Evolutionary conservation across 2,113 vertebrate genomes (phyloP).

Genomic region (Misgurnus anguillicaudatus): DNA sequence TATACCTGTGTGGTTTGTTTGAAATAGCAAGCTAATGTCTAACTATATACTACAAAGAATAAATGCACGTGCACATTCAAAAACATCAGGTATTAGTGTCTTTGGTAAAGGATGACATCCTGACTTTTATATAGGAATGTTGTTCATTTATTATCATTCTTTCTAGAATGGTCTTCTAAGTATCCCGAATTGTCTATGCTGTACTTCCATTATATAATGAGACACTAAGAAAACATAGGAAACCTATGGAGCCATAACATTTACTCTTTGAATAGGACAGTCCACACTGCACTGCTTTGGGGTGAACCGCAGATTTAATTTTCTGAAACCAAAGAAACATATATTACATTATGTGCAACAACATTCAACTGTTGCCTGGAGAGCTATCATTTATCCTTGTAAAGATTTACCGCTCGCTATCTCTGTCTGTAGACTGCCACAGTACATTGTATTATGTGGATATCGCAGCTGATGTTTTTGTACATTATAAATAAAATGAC

Average conservation of each 20-base stretch:
- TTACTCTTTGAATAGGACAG: constrained; percentile 15
- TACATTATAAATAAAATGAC: constrained; percentile 1
- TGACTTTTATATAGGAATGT: no score
- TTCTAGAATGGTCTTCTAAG: not conserved
- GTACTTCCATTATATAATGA: not conserved
- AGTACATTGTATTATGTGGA: constrained; percentile 5
- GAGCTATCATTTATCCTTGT: constrained; percentile 45
- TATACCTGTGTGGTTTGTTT: no score
- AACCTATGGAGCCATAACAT: constrained; percentile 16
- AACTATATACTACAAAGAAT: no score
- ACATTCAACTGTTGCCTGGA: constrained; percentile 38
- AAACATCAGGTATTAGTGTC: no score
- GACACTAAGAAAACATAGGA: not conserved
- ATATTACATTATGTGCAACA: constrained; percentile 38
- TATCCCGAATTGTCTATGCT: not conserved
- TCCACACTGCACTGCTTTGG: constrained; percentile 36
- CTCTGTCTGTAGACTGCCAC: not conserved
- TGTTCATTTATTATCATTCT: no score
- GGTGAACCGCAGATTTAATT: constrained; percentile 52
- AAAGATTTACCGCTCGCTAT: constrained; percentile 39
- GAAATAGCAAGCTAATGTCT: no score
- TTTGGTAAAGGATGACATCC: no score
- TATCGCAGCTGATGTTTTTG: not conserved
- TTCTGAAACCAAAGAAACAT: constrained; percentile 49
- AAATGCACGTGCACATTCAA: no score